phyloP scores from a whole-genome alignment of 2,888 invertebrate species.

The Conomelus anceps region DNA sequence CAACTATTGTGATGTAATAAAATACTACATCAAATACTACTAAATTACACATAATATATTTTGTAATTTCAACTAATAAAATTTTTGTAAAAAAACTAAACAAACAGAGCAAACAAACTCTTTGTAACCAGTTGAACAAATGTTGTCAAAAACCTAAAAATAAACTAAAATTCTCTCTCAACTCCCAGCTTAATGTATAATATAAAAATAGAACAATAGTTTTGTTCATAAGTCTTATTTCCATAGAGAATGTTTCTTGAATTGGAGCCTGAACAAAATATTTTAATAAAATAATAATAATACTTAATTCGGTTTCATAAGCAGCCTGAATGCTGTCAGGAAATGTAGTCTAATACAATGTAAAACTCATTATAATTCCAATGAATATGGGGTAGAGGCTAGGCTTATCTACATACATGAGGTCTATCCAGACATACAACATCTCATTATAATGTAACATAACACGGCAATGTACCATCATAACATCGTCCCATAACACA shows the following conservation, averaged over 20 bases:
- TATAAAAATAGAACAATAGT: not conserved
- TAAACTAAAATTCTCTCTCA: constrained; percentile 21
- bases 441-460: too few species aligned
- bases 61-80: not conserved
- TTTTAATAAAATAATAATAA: not conserved
- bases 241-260: not conserved
- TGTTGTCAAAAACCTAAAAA: constrained; percentile 9
- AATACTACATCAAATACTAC: constrained; percentile 18
- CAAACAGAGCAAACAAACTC: constrained; percentile 21
- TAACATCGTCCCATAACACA: too few species aligned
- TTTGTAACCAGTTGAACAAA: constrained; percentile 17
- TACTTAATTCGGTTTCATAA: not conserved
- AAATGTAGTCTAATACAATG: not conserved
- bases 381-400: not conserved
- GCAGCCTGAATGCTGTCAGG: not conserved
- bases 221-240: not conserved
- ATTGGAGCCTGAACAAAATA: not conserved
- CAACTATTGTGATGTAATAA: constrained; percentile 23
- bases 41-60: constrained; percentile 14
- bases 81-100: constrained; percentile 11
- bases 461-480: too few species aligned
- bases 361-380: too few species aligned
- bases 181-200: constrained; percentile 13
- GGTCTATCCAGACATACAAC: too few species aligned
- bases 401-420: too few species aligned